Conservation (phyloP, 2,888 invertebrate genomes). For the Netelia melanura region DNA sequence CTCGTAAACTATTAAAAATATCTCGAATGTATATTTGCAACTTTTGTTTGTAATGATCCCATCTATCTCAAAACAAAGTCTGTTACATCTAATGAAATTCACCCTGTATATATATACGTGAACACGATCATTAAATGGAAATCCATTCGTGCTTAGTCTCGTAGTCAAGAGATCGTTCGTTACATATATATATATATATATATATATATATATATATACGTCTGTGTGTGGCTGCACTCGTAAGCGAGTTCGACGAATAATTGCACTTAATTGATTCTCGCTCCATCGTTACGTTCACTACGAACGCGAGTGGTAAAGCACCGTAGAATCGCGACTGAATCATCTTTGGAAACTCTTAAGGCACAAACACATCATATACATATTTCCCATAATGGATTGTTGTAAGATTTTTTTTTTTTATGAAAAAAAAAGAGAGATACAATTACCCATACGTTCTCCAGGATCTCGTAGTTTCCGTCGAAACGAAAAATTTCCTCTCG, state of each 20-base stretch:
- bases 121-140: slow-evolving; percentile 37
- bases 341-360: slow-evolving; percentile 60
- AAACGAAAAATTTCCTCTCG: neutral
- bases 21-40: no score
- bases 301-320: slow-evolving; percentile 21
- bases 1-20: no score
- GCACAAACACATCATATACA: slow-evolving; percentile 11
- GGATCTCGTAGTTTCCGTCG: neutral
- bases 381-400: neutral
- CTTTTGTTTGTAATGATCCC: no score
- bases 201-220: slow-evolving; percentile 7
- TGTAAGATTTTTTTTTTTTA: neutral
- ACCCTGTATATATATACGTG: neutral
- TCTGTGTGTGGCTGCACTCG: slow-evolving; percentile 8
- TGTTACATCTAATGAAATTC: neutral
- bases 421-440: no score
- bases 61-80: no score
- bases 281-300: slow-evolving; percentile 56
- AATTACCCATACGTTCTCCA: no score
- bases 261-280: slow-evolving; percentile 71
- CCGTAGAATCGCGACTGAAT: slow-evolving; percentile 57
- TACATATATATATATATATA: slow-evolving; percentile 8
- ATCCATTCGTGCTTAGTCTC: slow-evolving; percentile 19
- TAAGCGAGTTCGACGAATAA: slow-evolving; percentile 62
- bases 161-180: neutral